phyloP scores from a whole-genome alignment of 1,140 invertebrate species.

The Heliconius hewitsoni region DNA sequence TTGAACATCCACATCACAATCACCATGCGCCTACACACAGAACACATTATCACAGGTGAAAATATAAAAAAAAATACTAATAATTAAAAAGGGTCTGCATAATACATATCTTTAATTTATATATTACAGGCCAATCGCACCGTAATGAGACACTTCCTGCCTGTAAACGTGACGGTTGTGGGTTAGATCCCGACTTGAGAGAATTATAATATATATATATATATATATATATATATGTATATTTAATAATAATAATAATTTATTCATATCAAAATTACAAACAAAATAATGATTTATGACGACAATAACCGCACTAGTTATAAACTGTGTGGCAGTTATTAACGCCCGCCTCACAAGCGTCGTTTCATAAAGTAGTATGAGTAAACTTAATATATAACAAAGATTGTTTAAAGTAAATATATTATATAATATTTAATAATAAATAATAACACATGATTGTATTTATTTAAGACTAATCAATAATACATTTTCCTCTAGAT shows the following conservation, averaged over 20 bases:
- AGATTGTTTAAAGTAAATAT: too few species aligned
- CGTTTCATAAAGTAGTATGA: too few species aligned
- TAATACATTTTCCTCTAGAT: constrained; percentile 50
- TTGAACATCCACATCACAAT: constrained; percentile 78
- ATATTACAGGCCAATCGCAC: too few species aligned
- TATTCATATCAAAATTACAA: too few species aligned
- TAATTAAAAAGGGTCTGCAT: neutral
- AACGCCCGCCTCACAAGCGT: too few species aligned
- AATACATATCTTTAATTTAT: too few species aligned
- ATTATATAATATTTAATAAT: neutral
- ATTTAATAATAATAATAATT: too few species aligned
- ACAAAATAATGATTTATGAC: too few species aligned
- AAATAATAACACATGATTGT: neutral
- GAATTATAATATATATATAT: neutral
- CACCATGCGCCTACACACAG: constrained; percentile 71
- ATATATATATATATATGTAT: too few species aligned
- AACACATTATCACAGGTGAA: constrained; percentile 71
- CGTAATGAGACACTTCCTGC: neutral
- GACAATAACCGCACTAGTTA: too few species aligned
- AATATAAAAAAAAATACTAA: neutral
- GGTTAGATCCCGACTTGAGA: neutral
- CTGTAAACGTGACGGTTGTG: neutral
- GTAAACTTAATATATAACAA: too few species aligned
- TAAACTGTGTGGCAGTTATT: too few species aligned
- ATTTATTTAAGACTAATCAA: constrained; percentile 5